phyloP scores from a whole-genome alignment of 2,113 vertebrate species.

The Struthio camelus region DNA sequence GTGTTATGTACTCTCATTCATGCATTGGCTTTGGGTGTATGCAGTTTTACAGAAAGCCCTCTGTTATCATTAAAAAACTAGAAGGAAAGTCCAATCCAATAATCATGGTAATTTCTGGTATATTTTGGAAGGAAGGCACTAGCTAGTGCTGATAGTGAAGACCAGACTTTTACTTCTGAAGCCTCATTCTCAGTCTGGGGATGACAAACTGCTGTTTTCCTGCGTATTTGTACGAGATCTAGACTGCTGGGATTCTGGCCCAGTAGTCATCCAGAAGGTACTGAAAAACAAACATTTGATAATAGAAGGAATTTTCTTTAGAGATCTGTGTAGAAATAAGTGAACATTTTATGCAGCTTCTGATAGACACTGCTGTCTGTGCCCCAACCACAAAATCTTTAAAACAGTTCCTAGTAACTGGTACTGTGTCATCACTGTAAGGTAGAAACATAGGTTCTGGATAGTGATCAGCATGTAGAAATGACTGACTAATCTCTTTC shows the following conservation, averaged over 20 bases:
- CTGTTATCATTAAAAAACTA: not conserved
- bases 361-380: not conserved
- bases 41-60: not conserved
- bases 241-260: not conserved
- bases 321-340: not conserved
- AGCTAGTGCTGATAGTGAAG: not conserved
- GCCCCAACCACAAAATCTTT: not conserved
- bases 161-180: not conserved
- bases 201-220: not conserved
- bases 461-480: not conserved
- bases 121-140: not conserved
- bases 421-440: not conserved
- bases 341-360: not conserved
- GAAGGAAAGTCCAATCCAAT: no score
- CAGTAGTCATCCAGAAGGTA: not conserved
- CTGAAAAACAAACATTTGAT: not conserved
- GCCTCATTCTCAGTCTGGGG: not conserved
- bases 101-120: not conserved
- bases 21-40: not conserved
- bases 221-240: not conserved
- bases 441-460: not conserved
- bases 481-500: not conserved
- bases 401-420: not conserved
- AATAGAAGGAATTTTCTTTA: not conserved
- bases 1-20: not conserved